Evolutionary conservation across 2,888 invertebrate species (phyloP), one percentile per base, ranked within the genome.

Genomic region (Corythucha ciliata): DNA sequence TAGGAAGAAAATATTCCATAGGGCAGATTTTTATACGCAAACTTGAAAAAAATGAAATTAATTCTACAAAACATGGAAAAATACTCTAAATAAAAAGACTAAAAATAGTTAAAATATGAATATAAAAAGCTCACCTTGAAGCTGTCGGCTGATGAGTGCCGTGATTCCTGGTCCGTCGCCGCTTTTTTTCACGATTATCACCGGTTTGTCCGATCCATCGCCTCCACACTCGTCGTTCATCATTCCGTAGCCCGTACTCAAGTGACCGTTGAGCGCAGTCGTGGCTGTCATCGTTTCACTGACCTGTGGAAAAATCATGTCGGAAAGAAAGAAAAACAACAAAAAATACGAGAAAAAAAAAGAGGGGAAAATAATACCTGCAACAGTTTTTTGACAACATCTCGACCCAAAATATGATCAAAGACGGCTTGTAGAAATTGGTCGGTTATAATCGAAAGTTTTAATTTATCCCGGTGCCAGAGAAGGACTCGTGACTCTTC

Each of bases 401-500:
- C 88, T 61, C 85, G 72, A 21, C 87, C 87, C 45, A 88, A 74
- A 62, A 88, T 83, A 67, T 87, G 87, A 70, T 88, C 87, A 69
- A 88, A 86, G 55, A 88, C 83, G 18, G 84, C 81, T 69, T 85
- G 84, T 60, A 88, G 75, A 71, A 87, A 88, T 59, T 79, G 81
- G 68, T 84, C 83, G 42, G 79, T 78, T 75, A 85, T 84, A 64
- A 88, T 86, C 58, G 84, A 84, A 60, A 88, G 72, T 70, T 85
- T 84, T 66, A 88, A 74, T 69, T 87, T 87, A 69, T 88, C 87
- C 37, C 86, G 75, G 68, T 87, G 86, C 87, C 86, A 88, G 58
- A 86, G 79, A 59, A 88, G 71, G 60, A 88, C 80, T 46, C 83
- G 74, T 1, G 85, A 84, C 66, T 87, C 87, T 67, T 87, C 87